phyloP scores from a whole-genome alignment of 2,888 invertebrate species.

The Eupithecia abbreviata region DNA sequence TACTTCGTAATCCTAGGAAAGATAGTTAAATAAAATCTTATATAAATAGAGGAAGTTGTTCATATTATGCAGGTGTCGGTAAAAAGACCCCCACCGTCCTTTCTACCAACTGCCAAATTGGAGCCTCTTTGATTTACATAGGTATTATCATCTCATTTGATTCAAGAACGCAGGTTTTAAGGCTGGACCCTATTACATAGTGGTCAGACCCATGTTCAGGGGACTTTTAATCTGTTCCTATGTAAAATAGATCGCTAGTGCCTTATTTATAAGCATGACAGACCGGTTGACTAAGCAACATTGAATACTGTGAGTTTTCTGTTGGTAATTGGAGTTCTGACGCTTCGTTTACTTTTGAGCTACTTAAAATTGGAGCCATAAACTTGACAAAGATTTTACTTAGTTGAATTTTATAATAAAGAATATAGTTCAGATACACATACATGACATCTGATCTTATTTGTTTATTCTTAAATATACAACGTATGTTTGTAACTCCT shows the following conservation, averaged over 20 bases:
- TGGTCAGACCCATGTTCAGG: not conserved
- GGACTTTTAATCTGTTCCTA: not conserved
- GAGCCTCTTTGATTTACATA: conserved; percentile 3
- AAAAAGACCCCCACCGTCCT: not conserved
- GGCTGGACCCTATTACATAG: not conserved
- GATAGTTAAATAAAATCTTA: too few species aligned
- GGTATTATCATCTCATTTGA: not conserved
- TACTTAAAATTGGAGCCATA: not conserved
- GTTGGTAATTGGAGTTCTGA: not conserved
- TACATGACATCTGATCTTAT: too few species aligned
- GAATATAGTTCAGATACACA: too few species aligned
- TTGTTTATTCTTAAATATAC: too few species aligned
- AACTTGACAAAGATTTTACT: not conserved
- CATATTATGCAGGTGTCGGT: not conserved
- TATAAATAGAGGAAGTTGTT: too few species aligned
- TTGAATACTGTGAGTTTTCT: not conserved
- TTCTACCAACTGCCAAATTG: not conserved
- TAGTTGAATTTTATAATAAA: not conserved
- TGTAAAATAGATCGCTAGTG: not conserved
- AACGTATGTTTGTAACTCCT: too few species aligned
- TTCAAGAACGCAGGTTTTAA: conserved; percentile 1
- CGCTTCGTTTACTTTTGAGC: not conserved
- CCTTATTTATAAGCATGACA: not conserved
- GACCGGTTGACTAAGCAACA: not conserved
- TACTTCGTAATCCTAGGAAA: too few species aligned